Evolutionary conservation across 2,113 vertebrate genomes (phyloP), one percentile per base, ranked within the genome.

Genomic region (Agelaius phoeniceus): DNA sequence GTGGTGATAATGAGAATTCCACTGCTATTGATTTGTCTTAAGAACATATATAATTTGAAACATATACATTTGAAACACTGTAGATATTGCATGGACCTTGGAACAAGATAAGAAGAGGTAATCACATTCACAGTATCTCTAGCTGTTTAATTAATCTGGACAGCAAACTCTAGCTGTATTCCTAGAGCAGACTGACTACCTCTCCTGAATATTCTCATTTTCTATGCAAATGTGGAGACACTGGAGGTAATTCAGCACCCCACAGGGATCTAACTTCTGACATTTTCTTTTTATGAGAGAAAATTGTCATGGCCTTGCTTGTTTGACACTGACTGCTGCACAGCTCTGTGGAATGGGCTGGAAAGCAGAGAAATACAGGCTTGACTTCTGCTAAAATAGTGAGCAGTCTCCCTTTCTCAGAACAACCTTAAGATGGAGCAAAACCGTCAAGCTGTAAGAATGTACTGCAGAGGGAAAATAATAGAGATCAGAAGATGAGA

Each of bases 101-200:
- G 84, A 95, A 74, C 24, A 46, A 91, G 94, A 94, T 92, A 95
- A 96, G 90, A 91, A 77, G 69, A 79, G 7, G 51, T 73, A 94
- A 91, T 85, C 78, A 86, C 79, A 74, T 65, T 88, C 15, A 7
- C 35, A 62, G 20, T 39, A 48, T 89, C 67, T 67, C 20, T 41
- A 74, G n/a, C 24, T 43, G 65, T 88, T 86, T 89, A 91, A 95
- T 96, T 94, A 94, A 86, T 76, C 55, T 37, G 35, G 35, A 18
- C 37, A 67, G n/a, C 6, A 61, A 83, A 80, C 12, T 51, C 23
- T 4, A 52, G 46, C 30, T 89, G 18, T 31, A 37, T 48, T 76
- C 35, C 46, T 83, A 24, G 43, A 67, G 28, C 33, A 74, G 39
- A 35, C 35, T 43, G 39, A 41, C 54, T 52, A 1, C 21, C 9